Evolutionary conservation across 2,888 invertebrate species (phyloP), one percentile per base, ranked within the genome.

Genomic region (Agriopis leucophaearia): DNA sequence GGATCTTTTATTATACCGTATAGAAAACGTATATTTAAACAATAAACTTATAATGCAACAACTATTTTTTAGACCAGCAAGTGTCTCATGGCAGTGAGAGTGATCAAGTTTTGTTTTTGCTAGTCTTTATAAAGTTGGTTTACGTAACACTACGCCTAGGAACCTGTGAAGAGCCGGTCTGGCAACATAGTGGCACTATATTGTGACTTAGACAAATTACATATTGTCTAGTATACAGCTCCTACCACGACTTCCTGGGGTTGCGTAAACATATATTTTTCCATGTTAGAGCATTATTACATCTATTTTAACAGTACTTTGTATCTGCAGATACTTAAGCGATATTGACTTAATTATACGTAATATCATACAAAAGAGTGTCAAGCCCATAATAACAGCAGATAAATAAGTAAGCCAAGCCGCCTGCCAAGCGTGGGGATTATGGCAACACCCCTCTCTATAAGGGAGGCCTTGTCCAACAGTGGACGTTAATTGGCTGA

Each of bases 131-230:
- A 40, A 16, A 42, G 13, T 7, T 48, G 18, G n/a, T 42, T 55
- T 42, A 42, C 42, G 55, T 42, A 42, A 55, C 42, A 16, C 15
- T 18, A 42, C 13, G 18, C 55, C 42, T 42, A 55, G 57, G 57
- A 57, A 57, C 45, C 35, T 9, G 9, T 12, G 13, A 40, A 15
- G 18, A 42, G 45, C 57, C 45, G 57, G 57, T 57, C 45, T 35
- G 15, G 15, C 57, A 45, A 16, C 45, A n/a, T 52, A 52, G 36
- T 35, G 6, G 9, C 38, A 13, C 1, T 52, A 13, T 18, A 16
- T 13, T 40, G 42, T 55, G 55, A 55, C 13, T 42, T 40, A 54
- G 56, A 56, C 9, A 27, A 56, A 56, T 56, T 45, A 57, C 45
- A 57, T 35, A 44, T 45, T 57, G 57, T 45, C 15, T 35, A 35